Conservation (phyloP, 30 jellyfish, hydroid and myxozoan genomes). For the Hydra vulgaris region DNA sequence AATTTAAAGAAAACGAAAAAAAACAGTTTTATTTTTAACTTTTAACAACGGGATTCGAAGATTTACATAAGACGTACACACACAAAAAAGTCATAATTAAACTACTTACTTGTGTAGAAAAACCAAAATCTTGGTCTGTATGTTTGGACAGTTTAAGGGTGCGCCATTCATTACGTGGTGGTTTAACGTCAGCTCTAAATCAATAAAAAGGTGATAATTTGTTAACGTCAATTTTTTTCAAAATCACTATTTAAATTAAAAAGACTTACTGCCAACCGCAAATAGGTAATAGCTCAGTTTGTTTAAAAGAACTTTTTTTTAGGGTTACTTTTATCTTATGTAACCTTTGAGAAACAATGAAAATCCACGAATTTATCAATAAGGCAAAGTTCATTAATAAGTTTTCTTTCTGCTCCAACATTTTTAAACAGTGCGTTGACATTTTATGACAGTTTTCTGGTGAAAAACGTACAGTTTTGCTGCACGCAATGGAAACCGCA, state of each 20-base stretch:
- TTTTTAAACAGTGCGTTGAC: neutral
- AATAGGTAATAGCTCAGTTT: neutral
- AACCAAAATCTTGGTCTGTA: conserved; percentile 59
- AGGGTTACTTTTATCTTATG: neutral
- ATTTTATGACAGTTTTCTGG: too few species aligned
- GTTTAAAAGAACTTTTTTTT: neutral
- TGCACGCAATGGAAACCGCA: too few species aligned
- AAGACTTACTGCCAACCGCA: neutral
- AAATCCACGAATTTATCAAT: neutral
- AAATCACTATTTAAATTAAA: neutral
- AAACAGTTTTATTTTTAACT: too few species aligned
- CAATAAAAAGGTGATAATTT: neutral
- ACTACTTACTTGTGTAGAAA: conserved; percentile 51
- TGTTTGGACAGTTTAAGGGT: conserved; percentile 56
- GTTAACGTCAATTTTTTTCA: neutral
- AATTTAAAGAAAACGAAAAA: too few species aligned
- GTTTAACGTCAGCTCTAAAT: conserved; percentile 78
- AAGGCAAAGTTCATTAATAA: neutral
- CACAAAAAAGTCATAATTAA: too few species aligned
- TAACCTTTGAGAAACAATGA: neutral
- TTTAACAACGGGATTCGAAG: too few species aligned
- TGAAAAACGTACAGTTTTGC: too few species aligned
- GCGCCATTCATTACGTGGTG: conserved; percentile 89
- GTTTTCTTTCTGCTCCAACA: neutral
- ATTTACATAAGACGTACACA: too few species aligned